Evolutionary conservation across 2,888 invertebrate species (phyloP), one percentile per base, ranked within the genome.

Genomic region (Agonopterix heracliana): DNA sequence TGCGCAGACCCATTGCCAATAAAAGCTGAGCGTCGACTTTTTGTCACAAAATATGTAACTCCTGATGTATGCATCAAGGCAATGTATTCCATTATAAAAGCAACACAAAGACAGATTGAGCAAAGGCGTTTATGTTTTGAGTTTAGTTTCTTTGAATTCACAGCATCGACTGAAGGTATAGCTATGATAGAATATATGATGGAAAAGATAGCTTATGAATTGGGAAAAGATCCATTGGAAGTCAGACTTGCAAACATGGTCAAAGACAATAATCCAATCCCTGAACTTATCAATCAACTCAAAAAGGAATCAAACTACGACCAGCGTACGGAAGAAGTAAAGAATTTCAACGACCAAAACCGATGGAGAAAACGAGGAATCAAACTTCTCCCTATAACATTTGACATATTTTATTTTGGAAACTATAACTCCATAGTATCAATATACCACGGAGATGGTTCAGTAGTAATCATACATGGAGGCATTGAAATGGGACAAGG

Each of bases 401-500:
- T 91, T 78, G 83, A 86, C 1, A 70, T 91, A 9, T 56, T 59
- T 1, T 56, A 57, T 11, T 34, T 52, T 9, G 56, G 59, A 11
- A 70, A 83, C 41, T 78, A 68, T 41, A 90, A 89, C 53, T 83
- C 89, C 0, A 76, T 89, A 47, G 77, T 94, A 9, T 87, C 91
- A 1, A 89, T 95, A n/a, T 92, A 90, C 64, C 89, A 89, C 14
- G 75, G 84, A 0, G 91, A 92, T 68, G 92, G 91, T 1, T 88
- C 90, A 4, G 92, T 94, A 0, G 81, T 90, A 2, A 82, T 94
- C n/a, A 72, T 88, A 1, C 93, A 93, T 55, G 91, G 90, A 26
- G 92, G 92, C 1, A 78, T 91, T 34, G 93, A 93, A 77, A 87
- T 91, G 69, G 94, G 94, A 0, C 94, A 95, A 81, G 94, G 94